Evolutionary conservation across 2,888 invertebrate species (phyloP).

Genomic region (Meiosimyza platycephala): DNA sequence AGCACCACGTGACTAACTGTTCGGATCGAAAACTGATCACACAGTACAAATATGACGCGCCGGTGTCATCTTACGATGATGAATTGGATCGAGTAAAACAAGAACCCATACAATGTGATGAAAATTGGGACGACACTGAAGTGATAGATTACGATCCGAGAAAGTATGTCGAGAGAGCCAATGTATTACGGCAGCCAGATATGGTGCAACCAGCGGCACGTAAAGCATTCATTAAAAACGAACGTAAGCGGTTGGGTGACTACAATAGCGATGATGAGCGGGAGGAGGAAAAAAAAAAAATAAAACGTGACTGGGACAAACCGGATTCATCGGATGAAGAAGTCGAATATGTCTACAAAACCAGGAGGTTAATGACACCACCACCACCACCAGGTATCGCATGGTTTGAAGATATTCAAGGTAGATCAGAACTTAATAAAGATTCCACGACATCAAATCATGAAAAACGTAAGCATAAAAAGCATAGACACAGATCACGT

Average conservation of each 20-base stretch:
- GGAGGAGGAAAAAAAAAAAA: not conserved
- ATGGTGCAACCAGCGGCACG: conserved; percentile 54
- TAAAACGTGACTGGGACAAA: conserved; percentile 8
- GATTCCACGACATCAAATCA: not conserved
- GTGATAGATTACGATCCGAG: conserved; percentile 58
- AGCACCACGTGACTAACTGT: conserved; percentile 53
- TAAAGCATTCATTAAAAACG: conserved; percentile 57
- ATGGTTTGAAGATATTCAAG: conserved; percentile 18
- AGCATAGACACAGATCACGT: too few species aligned
- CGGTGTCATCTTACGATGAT: conserved; percentile 31
- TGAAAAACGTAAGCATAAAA: not conserved
- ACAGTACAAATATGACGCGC: conserved; percentile 47
- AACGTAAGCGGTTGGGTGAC: conserved; percentile 54
- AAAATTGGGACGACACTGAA: conserved; percentile 50
- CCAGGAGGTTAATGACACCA: conserved; percentile 7
- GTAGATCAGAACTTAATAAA: not conserved
- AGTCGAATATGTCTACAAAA: not conserved
- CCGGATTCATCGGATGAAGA: conserved; percentile 19
- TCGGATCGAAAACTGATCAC: conserved; percentile 47
- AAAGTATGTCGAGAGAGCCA: conserved; percentile 50
- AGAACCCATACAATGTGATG: conserved; percentile 49
- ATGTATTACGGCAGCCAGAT: conserved; percentile 53
- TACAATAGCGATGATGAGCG: conserved; percentile 41
- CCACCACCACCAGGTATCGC: conserved; percentile 17
- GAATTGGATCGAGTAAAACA: conserved; percentile 46